phyloP scores from a whole-genome alignment of 2,113 vertebrate genomes.

The Tupaia tana region DNA sequence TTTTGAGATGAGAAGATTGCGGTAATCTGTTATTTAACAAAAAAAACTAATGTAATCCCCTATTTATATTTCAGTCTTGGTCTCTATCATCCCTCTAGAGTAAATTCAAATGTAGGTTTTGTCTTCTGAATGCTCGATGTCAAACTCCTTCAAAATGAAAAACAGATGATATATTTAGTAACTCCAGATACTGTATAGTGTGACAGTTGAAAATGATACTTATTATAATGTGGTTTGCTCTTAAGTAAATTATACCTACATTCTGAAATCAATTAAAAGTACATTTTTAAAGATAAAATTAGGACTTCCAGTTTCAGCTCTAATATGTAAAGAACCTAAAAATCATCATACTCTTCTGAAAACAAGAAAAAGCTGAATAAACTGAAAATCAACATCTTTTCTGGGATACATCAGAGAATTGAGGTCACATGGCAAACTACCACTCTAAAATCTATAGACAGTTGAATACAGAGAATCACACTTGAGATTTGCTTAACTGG shows the following conservation, averaged over 20 bases:
- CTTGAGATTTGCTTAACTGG: background rate
- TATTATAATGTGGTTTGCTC: background rate
- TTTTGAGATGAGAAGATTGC: background rate
- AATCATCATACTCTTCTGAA: background rate
- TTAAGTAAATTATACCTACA: background rate
- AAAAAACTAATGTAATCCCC: background rate
- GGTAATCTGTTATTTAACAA: background rate
- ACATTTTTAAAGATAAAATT: background rate
- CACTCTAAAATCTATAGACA: background rate
- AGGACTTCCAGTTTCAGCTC: background rate
- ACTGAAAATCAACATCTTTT: background rate
- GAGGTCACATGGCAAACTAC: background rate
- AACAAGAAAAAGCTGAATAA: background rate
- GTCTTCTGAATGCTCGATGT: background rate
- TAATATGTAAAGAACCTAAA: background rate
- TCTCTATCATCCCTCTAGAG: background rate
- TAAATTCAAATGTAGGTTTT: background rate
- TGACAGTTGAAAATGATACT: background rate
- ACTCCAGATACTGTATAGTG: background rate
- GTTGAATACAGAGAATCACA: background rate
- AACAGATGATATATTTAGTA: background rate
- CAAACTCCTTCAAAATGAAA: background rate
- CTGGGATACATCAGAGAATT: background rate
- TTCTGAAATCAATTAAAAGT: conserved; percentile 16
- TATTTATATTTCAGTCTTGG: background rate